These are phyloP conservation scores for Lasioglossum calceatum DNA, from an alignment of 2,888 invertebrate genomes.

Conservation along the genomic window DNA sequence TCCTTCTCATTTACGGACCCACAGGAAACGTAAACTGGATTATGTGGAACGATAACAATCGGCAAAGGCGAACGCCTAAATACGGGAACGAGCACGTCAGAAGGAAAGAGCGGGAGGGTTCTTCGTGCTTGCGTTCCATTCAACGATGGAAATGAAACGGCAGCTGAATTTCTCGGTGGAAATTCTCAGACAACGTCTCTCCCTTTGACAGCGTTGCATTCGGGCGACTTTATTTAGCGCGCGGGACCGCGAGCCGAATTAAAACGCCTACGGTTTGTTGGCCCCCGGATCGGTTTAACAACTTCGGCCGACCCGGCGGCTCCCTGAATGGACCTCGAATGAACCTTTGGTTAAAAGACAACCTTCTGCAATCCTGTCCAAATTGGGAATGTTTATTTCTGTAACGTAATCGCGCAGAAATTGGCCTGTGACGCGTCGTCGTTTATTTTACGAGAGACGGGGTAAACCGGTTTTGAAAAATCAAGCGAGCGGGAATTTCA, in stretches of 20 bases:
- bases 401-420: too few species aligned
- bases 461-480: too few species aligned
- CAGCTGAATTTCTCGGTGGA: conserved; percentile 35
- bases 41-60: conserved; percentile 3
- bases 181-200: conserved; percentile 43
- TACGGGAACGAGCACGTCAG: neutral
- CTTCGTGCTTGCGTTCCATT: conserved; percentile 39
- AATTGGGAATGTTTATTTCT: neutral
- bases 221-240: conserved; percentile 30
- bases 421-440: too few species aligned
- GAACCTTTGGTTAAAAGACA: neutral
- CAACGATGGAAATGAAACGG: conserved; percentile 28
- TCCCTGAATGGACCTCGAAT: neutral
- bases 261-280: conserved; percentile 43
- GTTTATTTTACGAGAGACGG: too few species aligned
- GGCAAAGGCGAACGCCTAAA: neutral
- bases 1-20: too few species aligned
- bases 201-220: conserved; percentile 37
- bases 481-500: too few species aligned
- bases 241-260: conserved; percentile 33
- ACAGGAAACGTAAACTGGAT: neutral
- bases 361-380: too few species aligned
- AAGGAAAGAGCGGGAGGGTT: conserved; percentile 9
- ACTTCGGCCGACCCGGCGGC: neutral
- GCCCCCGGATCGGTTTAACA: conserved; percentile 15